Evolutionary conservation across 2,797 vertebrate genomes (phyloP), one percentile per base, ranked within the genome.

Genomic region (Adrianichthys oophorus): DNA sequence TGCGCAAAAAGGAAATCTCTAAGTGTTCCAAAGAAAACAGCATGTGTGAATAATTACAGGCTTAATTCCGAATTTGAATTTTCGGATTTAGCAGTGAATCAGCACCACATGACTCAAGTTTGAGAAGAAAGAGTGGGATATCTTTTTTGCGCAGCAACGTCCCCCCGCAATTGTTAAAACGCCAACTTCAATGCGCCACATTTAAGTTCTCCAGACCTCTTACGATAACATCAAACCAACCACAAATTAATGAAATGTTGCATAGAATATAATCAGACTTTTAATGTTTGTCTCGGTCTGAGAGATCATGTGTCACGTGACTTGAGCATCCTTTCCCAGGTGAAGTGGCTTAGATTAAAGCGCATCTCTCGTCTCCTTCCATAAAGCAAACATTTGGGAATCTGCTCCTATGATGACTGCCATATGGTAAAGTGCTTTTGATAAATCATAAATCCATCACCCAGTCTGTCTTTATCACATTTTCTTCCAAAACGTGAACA

Each of bases 341-440:
- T 74, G 37, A 72, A 87, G 87, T 80, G 80, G 70, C 69, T 71
- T 73, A 71, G 82, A 85, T 86, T 81, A 87, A 87, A 88, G 81
- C 32, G 60, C 58, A 85, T 87, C 79, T 81, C 76, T 84, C 69
- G 65, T 74, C 87, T 83, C 78, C 62, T 87, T 86, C 83, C 91
- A 92, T 89, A 90, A 92, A 93, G 72, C 92, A 94, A 93, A 94
- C 93, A 94, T 90, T 89, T 86, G 87, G 76, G 90, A 91, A 89
- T 86, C 87, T 90, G 91, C 71, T 85, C 82, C 79, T 82, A 90
- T 88, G 89, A 79, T 85, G 83, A 91, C 88, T 89, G 93, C 93
- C 94, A 95, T 94, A 94, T 96, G 95, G 94, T 93, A 89, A 91
- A 89, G 93, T 93, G 91, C 92, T 93, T 94, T 87, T 94, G 91